Conservation (phyloP, 1,140 invertebrate species). For the Euglossa dilemma region DNA sequence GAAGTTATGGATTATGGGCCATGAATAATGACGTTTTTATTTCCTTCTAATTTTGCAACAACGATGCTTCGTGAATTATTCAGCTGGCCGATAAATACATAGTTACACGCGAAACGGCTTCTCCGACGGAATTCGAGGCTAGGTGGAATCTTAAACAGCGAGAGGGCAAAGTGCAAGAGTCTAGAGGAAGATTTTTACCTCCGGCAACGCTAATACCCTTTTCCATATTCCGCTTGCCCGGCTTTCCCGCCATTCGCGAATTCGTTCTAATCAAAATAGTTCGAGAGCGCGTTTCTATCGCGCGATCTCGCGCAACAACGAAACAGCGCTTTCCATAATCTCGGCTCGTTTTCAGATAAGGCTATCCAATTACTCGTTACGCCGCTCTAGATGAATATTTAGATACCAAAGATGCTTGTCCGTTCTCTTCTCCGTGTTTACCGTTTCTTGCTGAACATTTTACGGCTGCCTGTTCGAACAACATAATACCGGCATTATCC, state of each 20-base stretch:
- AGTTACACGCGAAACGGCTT: not conserved
- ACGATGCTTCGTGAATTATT: not conserved
- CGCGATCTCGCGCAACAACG: not conserved
- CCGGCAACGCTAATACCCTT: not conserved
- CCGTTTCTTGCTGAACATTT: not conserved
- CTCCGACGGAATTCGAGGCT: not conserved
- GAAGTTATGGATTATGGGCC: no score
- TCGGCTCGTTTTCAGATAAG: not conserved
- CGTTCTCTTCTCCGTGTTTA: not conserved
- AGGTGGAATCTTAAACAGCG: not conserved
- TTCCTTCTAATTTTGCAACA: not conserved
- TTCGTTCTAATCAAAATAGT: not conserved
- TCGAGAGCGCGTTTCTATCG: not conserved
- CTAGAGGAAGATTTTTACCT: not conserved
- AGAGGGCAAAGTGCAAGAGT: not conserved
- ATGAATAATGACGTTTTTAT: no score
- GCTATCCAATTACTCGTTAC: not conserved
- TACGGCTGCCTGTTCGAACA: not conserved
- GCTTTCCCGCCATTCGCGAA: not conserved
- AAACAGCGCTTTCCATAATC: not conserved
- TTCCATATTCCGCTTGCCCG: not conserved
- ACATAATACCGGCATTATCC: not conserved
- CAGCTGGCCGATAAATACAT: not conserved
- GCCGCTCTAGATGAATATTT: conserved; percentile 5
- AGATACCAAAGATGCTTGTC: not conserved